Conservation (phyloP, 2,797 vertebrate species). For the Gastrophryne carolinensis region DNA sequence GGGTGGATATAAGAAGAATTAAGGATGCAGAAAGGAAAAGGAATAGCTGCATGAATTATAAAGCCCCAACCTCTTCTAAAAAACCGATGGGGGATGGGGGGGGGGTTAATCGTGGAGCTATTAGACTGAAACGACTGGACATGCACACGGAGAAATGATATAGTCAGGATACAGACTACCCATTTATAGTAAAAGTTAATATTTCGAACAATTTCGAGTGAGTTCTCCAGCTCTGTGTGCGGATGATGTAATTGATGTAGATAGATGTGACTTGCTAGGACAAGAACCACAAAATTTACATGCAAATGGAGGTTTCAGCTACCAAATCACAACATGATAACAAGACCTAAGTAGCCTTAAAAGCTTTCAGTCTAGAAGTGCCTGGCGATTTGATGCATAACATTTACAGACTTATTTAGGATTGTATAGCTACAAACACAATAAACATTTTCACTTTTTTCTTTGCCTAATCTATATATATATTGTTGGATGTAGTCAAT, state of each 20-base stretch:
- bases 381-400: background rate
- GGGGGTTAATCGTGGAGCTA: background rate
- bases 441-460: background rate
- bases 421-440: background rate
- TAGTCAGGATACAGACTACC: background rate
- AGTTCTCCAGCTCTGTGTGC: background rate
- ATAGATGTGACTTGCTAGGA: background rate
- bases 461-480: no score
- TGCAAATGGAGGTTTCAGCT: constrained; percentile 12
- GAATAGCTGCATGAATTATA: constrained; percentile 97
- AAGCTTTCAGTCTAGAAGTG: constrained; percentile 3
- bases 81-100: background rate
- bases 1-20: constrained; percentile 96
- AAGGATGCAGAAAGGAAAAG: constrained; percentile 91
- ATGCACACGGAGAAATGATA: background rate
- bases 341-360: background rate
- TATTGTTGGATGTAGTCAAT: no score
- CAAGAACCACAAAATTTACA: background rate
- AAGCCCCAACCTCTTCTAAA: constrained; percentile 49
- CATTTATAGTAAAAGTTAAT: background rate
- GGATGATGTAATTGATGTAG: background rate
- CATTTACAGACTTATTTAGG: background rate
- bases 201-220: constrained; percentile 4
- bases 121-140: background rate
- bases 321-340: background rate